Percentiles rank a stretch among this genome's conserved stretches.
Evolutionary conservation across 2,888 invertebrate species (phyloP).

Genomic region (Amiota communis): DNA sequence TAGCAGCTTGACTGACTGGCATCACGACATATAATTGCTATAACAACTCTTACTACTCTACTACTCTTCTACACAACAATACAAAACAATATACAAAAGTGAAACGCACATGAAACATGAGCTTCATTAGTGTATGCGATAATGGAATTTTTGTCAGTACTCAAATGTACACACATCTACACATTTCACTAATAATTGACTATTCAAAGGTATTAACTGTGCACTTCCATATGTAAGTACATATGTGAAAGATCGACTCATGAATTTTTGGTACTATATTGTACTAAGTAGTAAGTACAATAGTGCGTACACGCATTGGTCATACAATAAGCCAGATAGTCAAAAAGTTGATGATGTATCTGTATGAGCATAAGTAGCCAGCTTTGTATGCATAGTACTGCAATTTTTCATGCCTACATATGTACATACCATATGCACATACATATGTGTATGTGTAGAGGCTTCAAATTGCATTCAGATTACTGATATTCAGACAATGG

Average conservation of each 20-base stretch:
- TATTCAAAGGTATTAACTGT: conserved; percentile 14
- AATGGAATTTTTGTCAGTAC: conserved; percentile 59
- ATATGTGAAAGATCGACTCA: not conserved
- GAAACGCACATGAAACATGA: conserved; percentile 56
- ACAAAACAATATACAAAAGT: not conserved
- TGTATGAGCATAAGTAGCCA: too few relatives aligned
- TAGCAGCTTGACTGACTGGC: not conserved
- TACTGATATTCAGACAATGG: not conserved
- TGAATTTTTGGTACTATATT: too few relatives aligned
- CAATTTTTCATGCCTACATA: not conserved
- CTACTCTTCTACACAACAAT: not conserved
- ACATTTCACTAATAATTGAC: conserved; percentile 10
- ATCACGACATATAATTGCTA: not conserved
- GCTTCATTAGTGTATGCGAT: conserved; percentile 68
- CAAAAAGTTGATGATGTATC: not conserved
- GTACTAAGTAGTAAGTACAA: not conserved
- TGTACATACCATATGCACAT: too few relatives aligned
- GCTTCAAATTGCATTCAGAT: conserved; percentile 13
- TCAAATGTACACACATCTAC: not conserved
- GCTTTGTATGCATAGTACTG: not conserved
- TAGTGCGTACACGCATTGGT: conserved; percentile 10
- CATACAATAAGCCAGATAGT: not conserved
- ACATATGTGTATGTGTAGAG: not conserved
- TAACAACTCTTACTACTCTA: too few relatives aligned
- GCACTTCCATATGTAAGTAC: too few relatives aligned